These are phyloP conservation scores for Apis laboriosa DNA, from an alignment of 1,140 invertebrate species.

Conservation along the genomic window DNA sequence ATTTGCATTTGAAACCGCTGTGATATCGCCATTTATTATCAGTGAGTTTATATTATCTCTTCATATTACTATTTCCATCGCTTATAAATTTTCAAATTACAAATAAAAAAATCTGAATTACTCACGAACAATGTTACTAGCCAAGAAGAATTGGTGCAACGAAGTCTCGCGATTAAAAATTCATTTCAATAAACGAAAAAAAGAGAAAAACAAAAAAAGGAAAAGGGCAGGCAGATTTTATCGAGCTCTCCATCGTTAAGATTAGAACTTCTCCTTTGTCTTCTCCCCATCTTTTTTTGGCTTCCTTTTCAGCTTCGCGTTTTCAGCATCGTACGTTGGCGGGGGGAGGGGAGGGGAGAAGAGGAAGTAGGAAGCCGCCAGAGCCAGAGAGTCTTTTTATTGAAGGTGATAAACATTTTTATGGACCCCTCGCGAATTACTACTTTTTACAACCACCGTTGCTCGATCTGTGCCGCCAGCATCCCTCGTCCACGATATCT, in stretches of 20 bases:
- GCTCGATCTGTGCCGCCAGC: conserved; percentile 39
- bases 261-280: conserved; percentile 68
- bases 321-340: conserved; percentile 13
- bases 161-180: conserved; percentile 27
- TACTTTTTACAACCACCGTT: conserved; percentile 72
- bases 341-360: no score
- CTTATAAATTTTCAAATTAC: no score
- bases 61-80: no score
- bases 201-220: conserved; percentile 54
- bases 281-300: neutral
- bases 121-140: no score
- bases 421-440: conserved; percentile 78
- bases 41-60: no score
- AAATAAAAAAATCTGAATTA: no score
- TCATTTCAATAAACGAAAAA: conserved; percentile 56
- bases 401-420: conserved; percentile 79
- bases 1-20: no score
- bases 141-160: no score
- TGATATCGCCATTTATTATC: no score
- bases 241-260: conserved; percentile 70
- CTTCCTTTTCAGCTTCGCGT: neutral
- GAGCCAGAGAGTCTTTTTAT: conserved; percentile 74
- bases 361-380: conserved; percentile 38
- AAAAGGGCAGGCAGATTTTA: conserved; percentile 64
- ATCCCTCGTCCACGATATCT: neutral